Conservation (phyloP, 2,113 vertebrate genomes). For the Regulus satrapa region DNA sequence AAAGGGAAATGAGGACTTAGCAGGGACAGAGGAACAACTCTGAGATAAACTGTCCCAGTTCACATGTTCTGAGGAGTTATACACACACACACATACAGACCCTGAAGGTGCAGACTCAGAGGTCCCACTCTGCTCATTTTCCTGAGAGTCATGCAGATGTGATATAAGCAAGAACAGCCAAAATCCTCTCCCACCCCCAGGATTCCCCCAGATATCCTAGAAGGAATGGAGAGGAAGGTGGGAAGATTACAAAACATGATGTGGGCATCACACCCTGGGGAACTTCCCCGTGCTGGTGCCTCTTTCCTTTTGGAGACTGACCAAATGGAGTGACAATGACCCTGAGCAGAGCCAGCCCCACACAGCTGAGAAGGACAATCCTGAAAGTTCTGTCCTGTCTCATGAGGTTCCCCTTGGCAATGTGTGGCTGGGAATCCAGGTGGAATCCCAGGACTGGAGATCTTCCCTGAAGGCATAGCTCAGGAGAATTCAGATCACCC, state of each 20-base stretch:
- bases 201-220: not conserved
- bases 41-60: not conserved
- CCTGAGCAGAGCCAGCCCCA: not conserved
- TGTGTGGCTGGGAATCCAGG: accelerated
- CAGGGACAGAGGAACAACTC: not conserved
- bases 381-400: not conserved
- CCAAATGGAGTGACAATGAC: not conserved
- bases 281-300: not conserved
- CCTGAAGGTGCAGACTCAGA: not conserved
- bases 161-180: not conserved
- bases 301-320: not conserved
- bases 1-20: not conserved
- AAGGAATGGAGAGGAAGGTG: not conserved
- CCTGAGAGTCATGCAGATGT: not conserved
- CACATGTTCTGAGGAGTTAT: not conserved
- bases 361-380: not conserved
- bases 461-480: not conserved
- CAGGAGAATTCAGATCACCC: not conserved
- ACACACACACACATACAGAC: accelerated
- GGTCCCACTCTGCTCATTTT: not conserved
- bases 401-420: not conserved
- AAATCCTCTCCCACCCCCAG: not conserved
- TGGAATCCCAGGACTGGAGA: not conserved
- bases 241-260: not conserved
- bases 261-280: not conserved